phyloP scores from a whole-genome alignment of 2,113 vertebrate species.

The Raja brachyura region DNA sequence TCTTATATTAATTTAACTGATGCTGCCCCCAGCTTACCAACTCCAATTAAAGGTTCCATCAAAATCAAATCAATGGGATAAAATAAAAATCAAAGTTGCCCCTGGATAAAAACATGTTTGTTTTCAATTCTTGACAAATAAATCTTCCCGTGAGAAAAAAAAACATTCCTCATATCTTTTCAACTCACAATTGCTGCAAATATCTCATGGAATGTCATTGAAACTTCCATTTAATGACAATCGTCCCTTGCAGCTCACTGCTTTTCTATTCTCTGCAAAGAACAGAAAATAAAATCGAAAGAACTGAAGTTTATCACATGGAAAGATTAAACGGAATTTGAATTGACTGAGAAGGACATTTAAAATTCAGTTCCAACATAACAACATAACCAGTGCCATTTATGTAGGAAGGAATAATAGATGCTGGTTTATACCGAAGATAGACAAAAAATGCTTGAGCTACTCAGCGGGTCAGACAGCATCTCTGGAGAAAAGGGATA shows the following conservation, averaged over 20 bases:
- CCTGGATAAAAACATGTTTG: neutral
- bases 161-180: neutral
- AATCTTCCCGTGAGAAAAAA: neutral
- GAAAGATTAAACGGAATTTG: neutral
- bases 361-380: neutral
- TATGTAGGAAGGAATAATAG: no score
- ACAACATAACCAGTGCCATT: neutral
- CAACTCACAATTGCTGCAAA: neutral
- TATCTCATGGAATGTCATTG: neutral
- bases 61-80: neutral
- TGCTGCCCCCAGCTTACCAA: neutral
- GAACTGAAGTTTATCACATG: neutral
- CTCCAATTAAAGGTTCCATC: neutral
- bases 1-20: neutral
- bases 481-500: no score
- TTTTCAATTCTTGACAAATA: neutral
- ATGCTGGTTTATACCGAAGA: no score
- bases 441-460: no score
- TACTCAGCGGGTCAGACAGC: no score
- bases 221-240: neutral
- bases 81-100: neutral
- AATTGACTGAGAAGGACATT: neutral
- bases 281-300: neutral
- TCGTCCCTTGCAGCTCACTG: neutral
- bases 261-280: neutral